These are phyloP conservation scores for Teleogryllus occipitalis DNA, from an alignment of 1,140 invertebrate species.

Conservation along the genomic window DNA sequence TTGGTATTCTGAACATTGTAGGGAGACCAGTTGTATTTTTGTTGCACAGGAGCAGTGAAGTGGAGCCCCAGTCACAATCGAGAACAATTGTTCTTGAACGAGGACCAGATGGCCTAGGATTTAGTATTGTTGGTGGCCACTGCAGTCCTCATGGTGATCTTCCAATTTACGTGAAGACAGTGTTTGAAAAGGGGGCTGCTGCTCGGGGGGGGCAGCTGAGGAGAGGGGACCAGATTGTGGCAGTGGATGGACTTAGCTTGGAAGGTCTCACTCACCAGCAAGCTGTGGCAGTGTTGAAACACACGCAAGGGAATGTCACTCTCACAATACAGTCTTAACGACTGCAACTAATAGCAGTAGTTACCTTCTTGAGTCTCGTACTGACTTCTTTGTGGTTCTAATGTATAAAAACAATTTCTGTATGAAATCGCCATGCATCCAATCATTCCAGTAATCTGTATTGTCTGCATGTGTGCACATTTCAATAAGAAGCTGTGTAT, in stretches of 20 bases:
- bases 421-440: not conserved
- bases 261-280: constrained; percentile 52
- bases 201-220: constrained; percentile 55
- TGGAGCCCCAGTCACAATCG: constrained; percentile 5
- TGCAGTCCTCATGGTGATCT: constrained; percentile 66
- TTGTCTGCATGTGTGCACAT: not conserved
- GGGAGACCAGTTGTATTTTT: not conserved
- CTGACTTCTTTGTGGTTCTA: not conserved
- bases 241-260: constrained; percentile 44
- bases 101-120: constrained; percentile 65
- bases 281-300: constrained; percentile 51
- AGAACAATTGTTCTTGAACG: constrained; percentile 53
- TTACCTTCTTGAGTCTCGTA: not conserved
- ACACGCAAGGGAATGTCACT: constrained; percentile 44
- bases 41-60: constrained; percentile 13
- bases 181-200: constrained; percentile 66
- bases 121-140: constrained; percentile 71
- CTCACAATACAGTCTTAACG: constrained; percentile 41
- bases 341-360: not conserved
- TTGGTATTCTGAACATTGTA: too few relatives aligned
- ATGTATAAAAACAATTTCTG: not conserved
- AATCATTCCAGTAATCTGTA: not conserved
- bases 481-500: not conserved
- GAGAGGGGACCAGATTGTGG: constrained; percentile 50
- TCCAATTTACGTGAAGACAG: constrained; percentile 76